phyloP scores from a whole-genome alignment of 2,888 invertebrate genomes.

The Punctoribates punctum region DNA sequence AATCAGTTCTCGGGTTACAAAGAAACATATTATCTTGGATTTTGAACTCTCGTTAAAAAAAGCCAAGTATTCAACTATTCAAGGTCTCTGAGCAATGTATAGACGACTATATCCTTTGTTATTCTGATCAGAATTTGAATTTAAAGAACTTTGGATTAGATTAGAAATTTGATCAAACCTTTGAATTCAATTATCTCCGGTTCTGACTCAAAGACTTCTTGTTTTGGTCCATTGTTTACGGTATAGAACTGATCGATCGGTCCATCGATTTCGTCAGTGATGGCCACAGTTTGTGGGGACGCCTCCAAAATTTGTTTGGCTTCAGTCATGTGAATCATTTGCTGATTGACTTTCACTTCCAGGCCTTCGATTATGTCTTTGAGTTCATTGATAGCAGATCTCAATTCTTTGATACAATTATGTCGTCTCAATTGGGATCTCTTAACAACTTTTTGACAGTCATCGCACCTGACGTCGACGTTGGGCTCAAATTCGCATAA shows the following conservation, averaged over 20 bases:
- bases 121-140: not conserved
- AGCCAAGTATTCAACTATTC: no score
- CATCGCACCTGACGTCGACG: not conserved
- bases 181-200: not conserved
- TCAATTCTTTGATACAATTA: constrained; percentile 19
- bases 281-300: not conserved
- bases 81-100: no score
- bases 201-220: not conserved
- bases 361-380: not conserved
- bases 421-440: constrained; percentile 4
- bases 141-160: not conserved
- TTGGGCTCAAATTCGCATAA: not conserved
- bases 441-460: not conserved
- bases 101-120: no score
- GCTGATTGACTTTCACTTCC: constrained; percentile 9
- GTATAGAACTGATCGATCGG: not conserved
- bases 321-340: constrained; percentile 1
- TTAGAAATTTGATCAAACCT: not conserved
- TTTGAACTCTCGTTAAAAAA: no score
- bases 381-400: not conserved
- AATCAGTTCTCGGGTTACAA: no score
- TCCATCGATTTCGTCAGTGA: not conserved
- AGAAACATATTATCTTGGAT: no score
- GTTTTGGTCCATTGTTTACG: not conserved
- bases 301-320: constrained; percentile 14